Base-by-base conservation (phyloP, 1,140 invertebrate genomes). In the Bombus pyrosoma region DNA sequence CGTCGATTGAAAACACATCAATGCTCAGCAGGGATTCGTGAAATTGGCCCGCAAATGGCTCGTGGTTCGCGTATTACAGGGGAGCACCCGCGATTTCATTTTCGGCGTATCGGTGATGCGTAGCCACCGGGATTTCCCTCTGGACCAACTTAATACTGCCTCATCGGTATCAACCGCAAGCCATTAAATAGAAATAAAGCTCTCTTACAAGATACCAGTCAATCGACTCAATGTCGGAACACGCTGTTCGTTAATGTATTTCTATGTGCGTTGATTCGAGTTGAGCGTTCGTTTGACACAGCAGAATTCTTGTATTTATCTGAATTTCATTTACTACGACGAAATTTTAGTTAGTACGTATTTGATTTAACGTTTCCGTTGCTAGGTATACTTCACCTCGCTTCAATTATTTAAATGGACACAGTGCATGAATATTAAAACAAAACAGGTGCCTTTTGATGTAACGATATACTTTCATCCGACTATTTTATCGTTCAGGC, bases 1-100 rank as follows among this genome's bases (percentile, higher is more conserved):
- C 37, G 69, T 41, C 47, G n/a, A 81, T 81, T 43, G 68, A 43
- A 81, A 81, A 73, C 69, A 34, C 66, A 34, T 8, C 18, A n/a
- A 15, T 18, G n/a, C 22, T 6, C 32, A 25, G 9, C 22, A 12
- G 22, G 9, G 68, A 69, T 28, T 69, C 34, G 68, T 12, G 28
- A 6, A 62, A 73, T 73, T 47, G 37, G 57, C 12, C 2, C 12
- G 68, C 68, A 59, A 59, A 72, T 39, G 39, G 37, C 13, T 41
- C 68, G 57, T 47, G 47, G 22, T 32, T 25, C 41, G 32, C 41
- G 5, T 18, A 25, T 34, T 25, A 22, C 80, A 28, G 22, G 18
- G 28, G 1, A 1, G 32, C 71, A 32, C 15, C n/a, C 22, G n/a
- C 72, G 32, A 66, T 66, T 83, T 83, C 59, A 83, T 83, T 83